Percentiles rank a stretch among this genome's conserved stretches.
Conservation (phyloP, 2,113 vertebrate genomes). For the Vidua macroura region DNA sequence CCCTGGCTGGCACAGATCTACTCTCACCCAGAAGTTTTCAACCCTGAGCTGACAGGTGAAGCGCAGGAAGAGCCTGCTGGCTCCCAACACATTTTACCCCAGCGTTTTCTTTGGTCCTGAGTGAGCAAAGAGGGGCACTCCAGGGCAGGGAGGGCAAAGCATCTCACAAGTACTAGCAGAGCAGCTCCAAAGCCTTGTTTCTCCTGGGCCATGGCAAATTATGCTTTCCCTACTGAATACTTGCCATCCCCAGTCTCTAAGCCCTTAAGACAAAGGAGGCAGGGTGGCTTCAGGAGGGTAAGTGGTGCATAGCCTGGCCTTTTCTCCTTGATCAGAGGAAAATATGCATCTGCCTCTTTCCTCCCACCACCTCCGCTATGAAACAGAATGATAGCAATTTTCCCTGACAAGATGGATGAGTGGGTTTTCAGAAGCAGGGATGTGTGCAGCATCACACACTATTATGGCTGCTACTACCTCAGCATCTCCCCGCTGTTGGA, state of each 20-base stretch:
- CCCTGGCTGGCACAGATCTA: not conserved
- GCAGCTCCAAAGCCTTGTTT: not conserved
- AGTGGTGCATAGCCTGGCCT: not conserved
- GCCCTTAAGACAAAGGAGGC: not conserved
- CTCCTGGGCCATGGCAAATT: not conserved
- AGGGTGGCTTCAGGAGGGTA: not conserved
- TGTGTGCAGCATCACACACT: not conserved
- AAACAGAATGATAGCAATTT: slow-evolving; percentile 35
- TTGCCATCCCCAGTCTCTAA: not conserved
- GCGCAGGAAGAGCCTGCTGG: not conserved
- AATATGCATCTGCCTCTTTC: not conserved
- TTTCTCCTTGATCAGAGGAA: slow-evolving; percentile 16
- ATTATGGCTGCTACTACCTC: slow-evolving; percentile 42
- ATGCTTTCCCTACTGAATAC: not conserved
- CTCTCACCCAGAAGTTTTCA: not conserved
- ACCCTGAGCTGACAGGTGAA: not conserved
- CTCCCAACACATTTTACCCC: not conserved
- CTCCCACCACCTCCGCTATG: not conserved
- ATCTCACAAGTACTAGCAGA: not conserved
- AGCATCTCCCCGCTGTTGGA: not conserved
- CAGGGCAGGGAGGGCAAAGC: accelerated
- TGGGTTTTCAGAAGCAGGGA: slow-evolving; percentile 17
- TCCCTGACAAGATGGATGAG: slow-evolving; percentile 3
- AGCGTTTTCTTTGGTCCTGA: not conserved
- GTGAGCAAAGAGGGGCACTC: accelerated